Base-by-base conservation (phyloP, 2,797 vertebrate genomes). In the Eulemur coronatus region DNA sequence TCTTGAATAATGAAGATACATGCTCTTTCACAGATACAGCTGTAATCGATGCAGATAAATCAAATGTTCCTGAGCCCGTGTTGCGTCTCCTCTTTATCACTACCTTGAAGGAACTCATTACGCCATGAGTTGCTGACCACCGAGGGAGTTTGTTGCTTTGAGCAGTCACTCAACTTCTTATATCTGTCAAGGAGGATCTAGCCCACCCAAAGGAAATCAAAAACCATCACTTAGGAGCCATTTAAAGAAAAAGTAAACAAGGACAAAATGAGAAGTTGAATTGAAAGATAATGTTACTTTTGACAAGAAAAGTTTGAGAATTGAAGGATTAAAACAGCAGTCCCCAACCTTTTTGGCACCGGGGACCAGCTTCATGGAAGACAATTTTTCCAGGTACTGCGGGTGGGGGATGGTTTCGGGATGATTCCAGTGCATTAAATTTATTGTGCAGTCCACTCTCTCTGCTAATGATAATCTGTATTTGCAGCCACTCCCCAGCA, bases 191-290 rank as follows among this genome's bases (percentile, higher is more conserved):
- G 30, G 55, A 93, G 69, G 7, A 84, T 14, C 7, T 4, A 59
- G 26, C 6, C 35, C 7, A 52, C 22, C 26, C 59, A 59, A 0
- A 30, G 28, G 3, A 33, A 41, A 50, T 28, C 30, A 92, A 52
- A 65, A 69, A 2, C n/a, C 50, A 85, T 59, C 28, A 50, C 48
- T 33, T 4, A 52, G 17, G 24, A 65, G 30, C 41, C 35, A 55
- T 38, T 28, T 69, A 73, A 79, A 59, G n/a, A 86, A 89, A 89
- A 70, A 55, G 20, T 35, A 52, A 80, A 43, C 63, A 94, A 72
- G 15, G 41, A 84, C 43, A 63, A 91, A 95, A 72, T 17, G 30
- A 5, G 30, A 76, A 82, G 30, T 12, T n/a, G 33, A 92, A 92
- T 38, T 76, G 24, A 35, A 65, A 3, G 33, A 59, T 65, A 4